Base-by-base conservation (phyloP, 2,797 vertebrate genomes). In the Pterois miles region DNA sequence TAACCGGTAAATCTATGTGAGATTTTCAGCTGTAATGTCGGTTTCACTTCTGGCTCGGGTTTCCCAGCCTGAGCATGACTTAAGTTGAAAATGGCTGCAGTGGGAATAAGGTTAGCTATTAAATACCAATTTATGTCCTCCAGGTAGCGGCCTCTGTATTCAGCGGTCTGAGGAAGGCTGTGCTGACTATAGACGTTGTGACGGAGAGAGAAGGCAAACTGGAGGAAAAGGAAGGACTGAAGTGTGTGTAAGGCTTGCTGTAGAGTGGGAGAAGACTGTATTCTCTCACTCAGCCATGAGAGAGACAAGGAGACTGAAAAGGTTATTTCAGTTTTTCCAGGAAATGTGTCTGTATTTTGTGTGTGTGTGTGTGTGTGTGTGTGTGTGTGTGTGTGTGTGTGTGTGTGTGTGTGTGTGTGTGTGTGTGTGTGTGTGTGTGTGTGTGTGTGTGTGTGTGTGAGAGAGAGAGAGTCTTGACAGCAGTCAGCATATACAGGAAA, bases 401-500 rank as follows among this genome's bases (percentile, higher is more conserved):
- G 29, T 53, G 66, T 77, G 46, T 60, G 54, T 67, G 14, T 38
- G 29, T 53, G 66, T 77, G 46, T 60, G 54, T 67, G 14, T 38
- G 29, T 53, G 66, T 77, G 46, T 60, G 54, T 67, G 14, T 38
- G 29, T 53, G 66, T 77, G 46, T 60, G 54, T 67, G 14, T 38
- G 29, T 53, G 66, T 74, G 67, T 57, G 31, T 33, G 31, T 33
- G 31, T 74, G 36, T 62, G 53, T 66, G 12, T 40, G 33, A 50
- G 65, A 71, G 67, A 54, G 40, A 48, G 76, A 34, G 71, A 60
- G 79, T 80, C 74, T 86, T 82, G 76, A 83, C 78, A 85, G 86
- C 81, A 85, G 76, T 81, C 74, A 73, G 88, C 67, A 73, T 89
- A 88, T 92, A 88, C 80, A 89, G 91, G 82, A 90, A 92, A 92